Base-by-base conservation (phyloP, 2,797 vertebrate species). In the Pseudochirops cupreus region DNA sequence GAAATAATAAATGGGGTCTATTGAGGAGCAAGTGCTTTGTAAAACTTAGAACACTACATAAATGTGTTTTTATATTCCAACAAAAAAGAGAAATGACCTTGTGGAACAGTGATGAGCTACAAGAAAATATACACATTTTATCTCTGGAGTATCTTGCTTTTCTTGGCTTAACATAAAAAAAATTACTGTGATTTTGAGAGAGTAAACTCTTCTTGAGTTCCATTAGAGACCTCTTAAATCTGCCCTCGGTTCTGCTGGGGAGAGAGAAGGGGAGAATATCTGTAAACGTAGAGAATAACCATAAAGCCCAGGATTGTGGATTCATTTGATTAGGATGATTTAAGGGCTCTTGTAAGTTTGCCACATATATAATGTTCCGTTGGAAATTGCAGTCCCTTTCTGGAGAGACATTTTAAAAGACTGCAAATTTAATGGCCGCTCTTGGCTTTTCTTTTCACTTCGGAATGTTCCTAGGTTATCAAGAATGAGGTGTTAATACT, bases 61-160 rank as follows among this genome's bases (percentile, higher is more conserved):
- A 74, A 74, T 74, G n/a, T 9, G n/a, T 74, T 74, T 74, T 74
- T 39, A 74, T 39, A 74, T 21, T 74, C 67, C 67, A 74, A 74
- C 67, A 74, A 74, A 74, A 39, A 74, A 74, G 67, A 74, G 67
- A 74, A 74, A 74, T 74, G 67, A 5, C 18, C 67, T 39, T n/a
- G 67, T 93, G 16, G n/a, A 94, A 1, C 95, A 55, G 24, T 96
- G 87, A 50, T 93, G 53, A 16, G 89, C 92, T 52, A 96, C 52
- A 92, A 93, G 54, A 29, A 52, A 26, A 95, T 53, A 53, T 59
- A 24, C 31, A n/a, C 53, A 6, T 74, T 57, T 94, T 96, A 93
- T 29, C 89, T 87, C 91, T 91, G 74, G 54, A 89, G 29, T 92
- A 93, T 31, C 52, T 95, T 93, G 24, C 74, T 95, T 97, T 95